Percentiles rank a stretch among this genome's conserved stretches.
phyloP scores from a whole-genome alignment of 1,140 invertebrate species.

The Apis cerana region DNA sequence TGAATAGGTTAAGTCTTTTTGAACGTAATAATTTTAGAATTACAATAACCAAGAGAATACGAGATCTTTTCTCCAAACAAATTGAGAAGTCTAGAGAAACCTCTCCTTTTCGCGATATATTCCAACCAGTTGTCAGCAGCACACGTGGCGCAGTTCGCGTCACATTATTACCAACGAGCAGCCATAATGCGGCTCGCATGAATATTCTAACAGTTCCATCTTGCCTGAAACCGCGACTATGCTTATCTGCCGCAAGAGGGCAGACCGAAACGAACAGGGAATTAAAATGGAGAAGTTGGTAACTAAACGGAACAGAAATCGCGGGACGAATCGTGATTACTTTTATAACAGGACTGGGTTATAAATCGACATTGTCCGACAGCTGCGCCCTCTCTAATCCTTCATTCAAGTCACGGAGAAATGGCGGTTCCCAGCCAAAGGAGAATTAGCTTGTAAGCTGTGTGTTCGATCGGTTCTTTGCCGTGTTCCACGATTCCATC shows the following conservation, averaged over 20 bases:
- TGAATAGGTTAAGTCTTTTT: no score
- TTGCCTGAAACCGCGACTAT: conserved; percentile 50
- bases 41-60: neutral
- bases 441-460: no score
- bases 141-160: conserved; percentile 50
- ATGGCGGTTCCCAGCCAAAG: no score
- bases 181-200: conserved; percentile 51
- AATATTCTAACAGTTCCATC: conserved; percentile 52
- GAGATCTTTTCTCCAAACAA: neutral
- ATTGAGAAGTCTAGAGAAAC: neutral
- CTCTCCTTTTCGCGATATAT: neutral
- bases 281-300: no score
- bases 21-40: no score
- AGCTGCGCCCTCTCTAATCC: neutral
- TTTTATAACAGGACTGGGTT: neutral
- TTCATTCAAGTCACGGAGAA: neutral
- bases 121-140: conserved; percentile 31
- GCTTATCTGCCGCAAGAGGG: neutral
- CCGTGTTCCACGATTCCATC: no score
- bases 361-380: neutral
- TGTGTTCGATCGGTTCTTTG: no score
- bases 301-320: neutral
- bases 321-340: neutral
- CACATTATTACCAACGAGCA: conserved; percentile 50
- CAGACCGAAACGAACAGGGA: neutral